phyloP scores from a whole-genome alignment of 2,113 vertebrate genomes.

The Ameiurus melas region DNA sequence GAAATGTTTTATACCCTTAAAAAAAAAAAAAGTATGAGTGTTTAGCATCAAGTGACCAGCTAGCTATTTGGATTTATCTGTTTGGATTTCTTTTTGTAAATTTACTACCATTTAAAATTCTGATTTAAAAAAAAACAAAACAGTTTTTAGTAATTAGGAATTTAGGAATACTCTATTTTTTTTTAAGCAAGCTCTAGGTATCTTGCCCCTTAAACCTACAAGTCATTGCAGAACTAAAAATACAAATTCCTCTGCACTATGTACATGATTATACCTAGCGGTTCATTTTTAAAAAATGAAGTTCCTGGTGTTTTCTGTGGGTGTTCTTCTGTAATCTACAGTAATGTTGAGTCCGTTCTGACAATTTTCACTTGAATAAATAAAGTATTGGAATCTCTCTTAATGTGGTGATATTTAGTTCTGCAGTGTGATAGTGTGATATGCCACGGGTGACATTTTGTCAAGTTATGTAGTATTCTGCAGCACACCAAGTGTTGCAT shows the following conservation, averaged over 20 bases:
- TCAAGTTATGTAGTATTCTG: neutral
- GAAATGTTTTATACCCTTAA: neutral
- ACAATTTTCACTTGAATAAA: neutral
- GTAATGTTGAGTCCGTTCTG: neutral
- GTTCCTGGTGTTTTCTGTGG: neutral
- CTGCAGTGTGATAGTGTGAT: neutral
- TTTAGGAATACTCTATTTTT: neutral
- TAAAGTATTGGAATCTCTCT: neutral
- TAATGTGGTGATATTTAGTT: neutral
- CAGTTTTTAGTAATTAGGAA: too few relatives aligned
- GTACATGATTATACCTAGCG: neutral
- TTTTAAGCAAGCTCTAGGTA: neutral
- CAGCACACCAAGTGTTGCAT: neutral
- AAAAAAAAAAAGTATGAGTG: too few relatives aligned
- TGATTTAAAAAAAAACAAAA: neutral
- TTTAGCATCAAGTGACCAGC: neutral
- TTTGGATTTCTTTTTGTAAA: neutral
- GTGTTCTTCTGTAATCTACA: neutral
- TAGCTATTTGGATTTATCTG: neutral
- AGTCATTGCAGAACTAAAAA: neutral
- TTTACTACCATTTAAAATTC: neutral
- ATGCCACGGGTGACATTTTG: neutral
- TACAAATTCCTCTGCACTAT: neutral
- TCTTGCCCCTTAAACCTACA: neutral
- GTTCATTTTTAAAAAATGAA: neutral